Evolutionary conservation across 1,140 invertebrate genomes (phyloP).

Genomic region (Kradibia gibbosae): DNA sequence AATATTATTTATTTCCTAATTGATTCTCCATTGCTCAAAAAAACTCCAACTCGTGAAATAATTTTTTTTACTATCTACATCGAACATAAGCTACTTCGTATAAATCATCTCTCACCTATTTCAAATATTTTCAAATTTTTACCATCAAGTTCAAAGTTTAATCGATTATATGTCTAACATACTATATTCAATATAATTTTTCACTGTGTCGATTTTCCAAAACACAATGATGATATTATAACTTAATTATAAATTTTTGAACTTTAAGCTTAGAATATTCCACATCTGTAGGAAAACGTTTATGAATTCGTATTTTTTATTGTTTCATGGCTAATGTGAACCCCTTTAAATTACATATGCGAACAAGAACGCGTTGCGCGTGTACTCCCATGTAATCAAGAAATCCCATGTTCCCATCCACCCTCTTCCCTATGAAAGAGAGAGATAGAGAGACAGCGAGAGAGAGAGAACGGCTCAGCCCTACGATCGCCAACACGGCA

Average conservation of each 20-base stretch:
- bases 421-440: conserved; percentile 28
- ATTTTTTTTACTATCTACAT: not conserved
- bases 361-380: conserved; percentile 18
- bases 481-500: conserved; percentile 69
- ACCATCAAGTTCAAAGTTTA: not conserved
- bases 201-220: not conserved
- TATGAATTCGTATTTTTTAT: not conserved
- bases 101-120: not conserved
- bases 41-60: too few relatives aligned
- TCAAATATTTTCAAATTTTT: not conserved
- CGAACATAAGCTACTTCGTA: too few relatives aligned
- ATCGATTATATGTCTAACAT: not conserved
- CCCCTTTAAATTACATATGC: not conserved
- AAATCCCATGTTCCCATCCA: conserved; percentile 55
- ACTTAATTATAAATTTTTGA: too few relatives aligned
- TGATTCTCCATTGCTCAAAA: not conserved
- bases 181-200: not conserved
- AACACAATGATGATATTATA: not conserved
- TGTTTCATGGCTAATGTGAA: not conserved
- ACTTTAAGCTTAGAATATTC: too few relatives aligned
- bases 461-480: conserved; percentile 32
- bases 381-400: conserved; percentile 73
- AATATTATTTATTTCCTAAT: not conserved
- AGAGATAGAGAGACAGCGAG: not conserved
- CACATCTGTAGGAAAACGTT: not conserved